Percentiles rank a stretch among this genome's conserved stretches.
Evolutionary conservation across 2,797 vertebrate species (phyloP).

Genomic region (Schizopygopsis malacanthus): DNA sequence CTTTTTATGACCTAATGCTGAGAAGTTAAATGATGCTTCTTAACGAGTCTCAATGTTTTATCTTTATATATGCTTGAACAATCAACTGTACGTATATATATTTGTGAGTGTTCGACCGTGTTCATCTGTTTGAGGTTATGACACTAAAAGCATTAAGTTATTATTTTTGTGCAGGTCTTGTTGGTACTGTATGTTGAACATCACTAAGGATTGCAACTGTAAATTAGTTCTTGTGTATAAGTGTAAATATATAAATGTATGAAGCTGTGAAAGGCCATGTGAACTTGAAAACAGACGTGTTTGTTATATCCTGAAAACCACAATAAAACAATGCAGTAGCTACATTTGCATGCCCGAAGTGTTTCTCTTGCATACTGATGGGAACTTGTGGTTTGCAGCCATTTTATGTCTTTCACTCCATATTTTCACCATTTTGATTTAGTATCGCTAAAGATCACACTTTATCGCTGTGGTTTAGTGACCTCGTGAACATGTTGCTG

Average conservation of each 20-base stretch:
- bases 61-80: constrained; percentile 69
- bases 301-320: constrained; percentile 47
- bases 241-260: constrained; percentile 60
- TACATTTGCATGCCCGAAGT: not conserved
- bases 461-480: not conserved
- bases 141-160: constrained; percentile 65
- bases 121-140: constrained; percentile 57
- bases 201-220: constrained; percentile 64
- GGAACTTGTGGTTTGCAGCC: not conserved
- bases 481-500: not conserved
- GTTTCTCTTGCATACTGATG: not conserved
- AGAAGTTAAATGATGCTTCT: constrained; percentile 15
- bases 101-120: constrained; percentile 56
- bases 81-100: constrained; percentile 63
- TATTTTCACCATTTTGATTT: not conserved
- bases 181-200: constrained; percentile 65
- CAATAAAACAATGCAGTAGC: constrained; percentile 50
- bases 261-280: constrained; percentile 67
- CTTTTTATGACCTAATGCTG: constrained; percentile 63
- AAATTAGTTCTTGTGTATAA: constrained; percentile 65
- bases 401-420: not conserved
- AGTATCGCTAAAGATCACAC: not conserved
- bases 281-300: constrained; percentile 72
- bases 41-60: constrained; percentile 17
- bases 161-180: constrained; percentile 58